Conservation (phyloP, 2,113 vertebrate genomes). For the Osmerus eperlanus region DNA sequence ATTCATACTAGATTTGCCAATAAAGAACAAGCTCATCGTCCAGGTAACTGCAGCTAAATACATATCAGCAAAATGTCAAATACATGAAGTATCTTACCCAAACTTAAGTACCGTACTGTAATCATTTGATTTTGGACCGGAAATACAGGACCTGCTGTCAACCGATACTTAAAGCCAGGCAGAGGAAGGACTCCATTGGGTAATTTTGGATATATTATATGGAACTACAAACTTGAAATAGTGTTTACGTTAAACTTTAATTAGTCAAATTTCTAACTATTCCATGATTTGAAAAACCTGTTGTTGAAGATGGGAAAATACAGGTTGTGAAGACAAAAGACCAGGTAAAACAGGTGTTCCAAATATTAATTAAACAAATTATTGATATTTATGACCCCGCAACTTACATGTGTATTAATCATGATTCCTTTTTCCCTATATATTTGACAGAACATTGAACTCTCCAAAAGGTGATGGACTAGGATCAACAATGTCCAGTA, state of each 20-base stretch:
- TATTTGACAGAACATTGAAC: slow-evolving; percentile 36
- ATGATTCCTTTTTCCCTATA: no score
- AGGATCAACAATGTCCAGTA: not conserved
- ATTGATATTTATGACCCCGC: no score
- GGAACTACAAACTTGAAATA: no score
- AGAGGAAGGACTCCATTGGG: slow-evolving; percentile 45
- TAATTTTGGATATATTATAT: slow-evolving; percentile 23
- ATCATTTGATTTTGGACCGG: not conserved
- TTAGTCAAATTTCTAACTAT: not conserved
- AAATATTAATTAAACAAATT: not conserved
- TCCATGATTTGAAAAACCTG: not conserved
- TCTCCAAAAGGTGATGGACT: slow-evolving; percentile 48
- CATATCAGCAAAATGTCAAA: no score
- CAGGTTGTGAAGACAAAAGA: slow-evolving; percentile 9
- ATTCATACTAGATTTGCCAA: no score
- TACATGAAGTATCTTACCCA: no score
- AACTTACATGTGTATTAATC: no score
- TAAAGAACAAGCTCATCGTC: no score
- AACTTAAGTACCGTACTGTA: no score
- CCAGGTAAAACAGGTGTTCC: slow-evolving; percentile 43
- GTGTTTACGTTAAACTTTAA: no score
- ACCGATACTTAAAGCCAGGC: slow-evolving; percentile 60
- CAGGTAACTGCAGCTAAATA: no score
- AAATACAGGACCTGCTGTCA: slow-evolving; percentile 48
- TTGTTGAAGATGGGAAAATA: slow-evolving; percentile 42